These are phyloP conservation scores for Delia radicum DNA, from an alignment of 1,140 invertebrate genomes.

Conservation along the genomic window DNA sequence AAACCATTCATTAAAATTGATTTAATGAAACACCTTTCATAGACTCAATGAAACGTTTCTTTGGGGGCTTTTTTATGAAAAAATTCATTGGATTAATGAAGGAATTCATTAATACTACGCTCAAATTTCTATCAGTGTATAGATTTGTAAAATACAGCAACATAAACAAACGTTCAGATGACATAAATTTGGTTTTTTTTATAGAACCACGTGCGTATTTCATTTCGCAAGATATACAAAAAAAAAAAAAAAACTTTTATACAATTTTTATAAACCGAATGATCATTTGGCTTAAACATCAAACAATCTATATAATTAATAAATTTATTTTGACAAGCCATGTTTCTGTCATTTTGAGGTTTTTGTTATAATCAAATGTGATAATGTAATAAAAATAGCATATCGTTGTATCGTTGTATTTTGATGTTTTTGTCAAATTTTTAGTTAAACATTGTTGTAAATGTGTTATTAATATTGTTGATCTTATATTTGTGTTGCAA, in stretches of 20 bases:
- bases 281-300: background rate
- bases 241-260: background rate
- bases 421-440: background rate
- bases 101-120: too few species aligned
- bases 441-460: background rate
- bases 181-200: too few species aligned
- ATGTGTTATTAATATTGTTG: slow-evolving; percentile 2
- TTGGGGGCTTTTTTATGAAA: too few species aligned
- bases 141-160: too few species aligned
- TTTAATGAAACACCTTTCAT: too few species aligned
- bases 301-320: slow-evolving; percentile 2
- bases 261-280: background rate
- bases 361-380: background rate
- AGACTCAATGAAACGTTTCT: too few species aligned
- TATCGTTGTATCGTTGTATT: background rate
- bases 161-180: too few species aligned
- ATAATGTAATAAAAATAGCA: background rate
- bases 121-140: too few species aligned
- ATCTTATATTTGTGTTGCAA: background rate
- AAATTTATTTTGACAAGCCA: slow-evolving; percentile 4
- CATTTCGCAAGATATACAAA: background rate
- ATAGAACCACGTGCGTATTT: background rate
- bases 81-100: too few species aligned
- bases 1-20: too few species aligned
- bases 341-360: slow-evolving; percentile 3